phyloP scores from a whole-genome alignment of 1,140 invertebrate genomes.

The Cyrtorhinus lividipennis region DNA sequence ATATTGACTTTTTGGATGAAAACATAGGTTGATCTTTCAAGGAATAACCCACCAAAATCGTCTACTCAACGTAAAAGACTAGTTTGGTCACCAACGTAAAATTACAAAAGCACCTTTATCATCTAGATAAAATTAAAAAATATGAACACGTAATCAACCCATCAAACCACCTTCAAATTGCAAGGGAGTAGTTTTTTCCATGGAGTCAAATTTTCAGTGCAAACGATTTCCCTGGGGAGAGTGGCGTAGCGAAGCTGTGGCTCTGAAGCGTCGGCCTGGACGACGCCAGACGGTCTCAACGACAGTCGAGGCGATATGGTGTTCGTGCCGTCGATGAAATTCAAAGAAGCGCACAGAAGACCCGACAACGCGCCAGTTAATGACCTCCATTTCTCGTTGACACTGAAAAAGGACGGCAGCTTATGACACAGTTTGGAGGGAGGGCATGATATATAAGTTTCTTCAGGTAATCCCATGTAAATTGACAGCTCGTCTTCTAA shows the following conservation, averaged over 20 bases:
- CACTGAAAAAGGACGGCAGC: constrained; percentile 33
- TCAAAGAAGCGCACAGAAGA: constrained; percentile 87
- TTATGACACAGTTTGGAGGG: constrained; percentile 21
- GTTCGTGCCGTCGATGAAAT: constrained; percentile 83
- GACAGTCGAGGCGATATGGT: constrained; percentile 70
- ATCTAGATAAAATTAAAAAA: too few relatives aligned
- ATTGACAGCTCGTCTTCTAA: too few relatives aligned
- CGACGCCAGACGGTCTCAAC: constrained; percentile 59
- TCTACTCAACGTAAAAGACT: too few relatives aligned
- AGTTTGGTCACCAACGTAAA: too few relatives aligned
- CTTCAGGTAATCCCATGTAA: too few relatives aligned
- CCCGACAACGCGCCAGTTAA: constrained; percentile 81
- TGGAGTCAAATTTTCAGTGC: constrained; percentile 96
- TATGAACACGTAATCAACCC: too few relatives aligned
- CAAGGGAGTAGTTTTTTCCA: constrained; percentile 96
- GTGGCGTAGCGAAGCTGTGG: constrained; percentile 64
- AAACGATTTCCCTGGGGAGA: constrained; percentile 87
- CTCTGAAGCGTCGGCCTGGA: constrained; percentile 33
- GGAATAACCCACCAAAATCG: too few relatives aligned
- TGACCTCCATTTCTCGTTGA: constrained; percentile 74
- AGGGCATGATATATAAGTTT: constrained; percentile 4
- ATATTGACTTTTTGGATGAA: too few relatives aligned
- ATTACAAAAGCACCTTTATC: too few relatives aligned
- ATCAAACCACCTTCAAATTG: constrained; percentile 63
- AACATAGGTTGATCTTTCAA: too few relatives aligned